Evolutionary conservation across 2,888 invertebrate genomes (phyloP), one percentile per base, ranked within the genome.

Genomic region (Tenthredo mesomela): DNA sequence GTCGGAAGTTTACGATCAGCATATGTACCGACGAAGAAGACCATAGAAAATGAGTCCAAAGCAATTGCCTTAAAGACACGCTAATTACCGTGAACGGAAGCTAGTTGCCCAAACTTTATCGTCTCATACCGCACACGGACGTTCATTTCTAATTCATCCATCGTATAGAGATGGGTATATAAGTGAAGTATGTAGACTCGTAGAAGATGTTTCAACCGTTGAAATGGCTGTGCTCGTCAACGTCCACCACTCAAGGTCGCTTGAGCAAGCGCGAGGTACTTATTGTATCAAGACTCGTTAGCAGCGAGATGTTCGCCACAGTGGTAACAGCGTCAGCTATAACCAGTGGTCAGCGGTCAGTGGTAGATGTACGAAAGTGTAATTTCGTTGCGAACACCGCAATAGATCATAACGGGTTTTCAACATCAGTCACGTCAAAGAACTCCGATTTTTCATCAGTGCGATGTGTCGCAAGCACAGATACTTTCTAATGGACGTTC

Each of bases 271-370:
- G 67, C n/a, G 67, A 89, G 91, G 92, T 92, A 93, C 91, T 93
- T 93, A 93, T 93, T 93, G 91, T 93, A 93, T 93, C 93, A 93
- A 93, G 93, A 89, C 93, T 93, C 89, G 92, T 93, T 93, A 93
- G 91, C 91, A 87, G 89, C 90, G 87, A 88, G 87, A 87, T 90
- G 90, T 90, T 90, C 87, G 84, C 83, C 85, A 75, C 87, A 78
- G 85, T 84, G 85, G 82, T 85, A 84, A 84, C 82, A 82, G 84
- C 77, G 73, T 78, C 73, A 77, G 84, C 65, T 67, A 29, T 67
- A 29, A 70, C 47, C 67, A 70, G 67, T 70, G 67, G 21, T 25
- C 43, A 61, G 84, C 85, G 80, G 85, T 86, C 83, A 40, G 65
- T 67, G 43, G 67, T 33, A n/a, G 9, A 43, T 43, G 47, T 47